Conservation (phyloP, 2,113 vertebrate species). For the Beaufortia kweichowensis region DNA sequence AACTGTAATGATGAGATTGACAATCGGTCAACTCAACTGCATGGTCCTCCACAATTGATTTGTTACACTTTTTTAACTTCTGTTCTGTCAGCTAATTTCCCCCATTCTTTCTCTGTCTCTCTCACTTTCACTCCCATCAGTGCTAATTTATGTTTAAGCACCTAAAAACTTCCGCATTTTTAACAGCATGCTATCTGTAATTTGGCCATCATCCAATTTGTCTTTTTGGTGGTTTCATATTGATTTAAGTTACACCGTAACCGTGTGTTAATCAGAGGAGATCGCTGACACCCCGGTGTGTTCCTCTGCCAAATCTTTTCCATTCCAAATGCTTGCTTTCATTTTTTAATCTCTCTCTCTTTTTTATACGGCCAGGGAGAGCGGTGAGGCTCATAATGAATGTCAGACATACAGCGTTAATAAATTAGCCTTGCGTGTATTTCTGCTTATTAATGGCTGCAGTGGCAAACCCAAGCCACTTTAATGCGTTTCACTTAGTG, state of each 20-base stretch:
- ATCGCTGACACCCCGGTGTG: constrained; percentile 57
- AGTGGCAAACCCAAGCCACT: constrained; percentile 68
- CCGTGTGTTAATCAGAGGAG: constrained; percentile 58
- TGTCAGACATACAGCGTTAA: constrained; percentile 65
- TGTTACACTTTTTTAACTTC: constrained; percentile 62
- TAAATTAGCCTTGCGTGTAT: constrained; percentile 72
- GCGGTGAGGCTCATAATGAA: constrained; percentile 66
- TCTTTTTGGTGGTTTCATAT: constrained; percentile 56
- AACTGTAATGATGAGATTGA: constrained; percentile 64
- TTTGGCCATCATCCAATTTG: constrained; percentile 70
- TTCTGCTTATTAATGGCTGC: constrained; percentile 73
- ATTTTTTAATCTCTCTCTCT: constrained; percentile 34
- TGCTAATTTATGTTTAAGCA: constrained; percentile 64
- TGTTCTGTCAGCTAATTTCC: constrained; percentile 63
- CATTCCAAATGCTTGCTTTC: neutral
- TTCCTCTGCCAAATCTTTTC: constrained; percentile 28
- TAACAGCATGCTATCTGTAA: constrained; percentile 64
- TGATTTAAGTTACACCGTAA: constrained; percentile 67
- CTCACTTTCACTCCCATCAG: constrained; percentile 55
- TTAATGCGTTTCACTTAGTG: constrained; percentile 75
- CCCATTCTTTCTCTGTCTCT: neutral
- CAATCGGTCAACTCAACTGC: constrained; percentile 67
- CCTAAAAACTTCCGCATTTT: constrained; percentile 60
- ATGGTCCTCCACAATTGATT: constrained; percentile 61
- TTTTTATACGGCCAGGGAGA: constrained; percentile 49